Percentiles rank a stretch among this genome's conserved stretches.
phyloP scores from a whole-genome alignment of 2,113 vertebrate genomes.

The Ginglymostoma cirratum region DNA sequence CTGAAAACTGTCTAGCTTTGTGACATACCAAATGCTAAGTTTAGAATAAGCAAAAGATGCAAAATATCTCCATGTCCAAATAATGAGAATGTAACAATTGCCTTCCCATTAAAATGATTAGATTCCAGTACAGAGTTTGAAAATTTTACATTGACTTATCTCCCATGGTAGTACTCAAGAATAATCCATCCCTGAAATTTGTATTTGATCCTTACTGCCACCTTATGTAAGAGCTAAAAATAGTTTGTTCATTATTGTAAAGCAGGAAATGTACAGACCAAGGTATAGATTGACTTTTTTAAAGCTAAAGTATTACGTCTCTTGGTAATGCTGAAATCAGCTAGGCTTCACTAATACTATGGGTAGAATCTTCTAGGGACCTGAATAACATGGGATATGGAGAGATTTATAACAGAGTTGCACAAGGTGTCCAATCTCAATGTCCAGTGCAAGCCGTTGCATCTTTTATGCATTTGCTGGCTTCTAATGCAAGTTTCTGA shows the following conservation, averaged over 20 bases:
- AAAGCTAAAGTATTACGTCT: background rate
- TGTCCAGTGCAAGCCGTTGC: too few relatives aligned
- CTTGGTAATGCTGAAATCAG: background rate
- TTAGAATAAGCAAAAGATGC: background rate
- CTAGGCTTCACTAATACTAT: background rate
- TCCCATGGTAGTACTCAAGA: background rate
- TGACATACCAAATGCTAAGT: background rate
- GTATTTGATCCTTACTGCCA: background rate
- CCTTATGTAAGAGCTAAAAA: background rate
- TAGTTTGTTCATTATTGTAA: background rate
- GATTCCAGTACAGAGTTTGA: background rate
- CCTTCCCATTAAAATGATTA: background rate
- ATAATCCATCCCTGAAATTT: background rate
- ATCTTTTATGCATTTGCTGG: too few relatives aligned
- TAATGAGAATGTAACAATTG: background rate
- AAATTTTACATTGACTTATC: background rate
- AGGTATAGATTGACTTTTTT: background rate
- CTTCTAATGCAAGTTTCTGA: too few relatives aligned
- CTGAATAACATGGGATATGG: too few relatives aligned
- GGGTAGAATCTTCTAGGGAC: too few relatives aligned
- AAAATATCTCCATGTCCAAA: background rate
- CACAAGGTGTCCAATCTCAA: too few relatives aligned
- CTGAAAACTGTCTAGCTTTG: background rate
- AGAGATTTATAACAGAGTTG: too few relatives aligned
- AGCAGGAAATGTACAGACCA: background rate